Conservation (phyloP, 2,888 invertebrate genomes). For the Doris montereyensis region DNA sequence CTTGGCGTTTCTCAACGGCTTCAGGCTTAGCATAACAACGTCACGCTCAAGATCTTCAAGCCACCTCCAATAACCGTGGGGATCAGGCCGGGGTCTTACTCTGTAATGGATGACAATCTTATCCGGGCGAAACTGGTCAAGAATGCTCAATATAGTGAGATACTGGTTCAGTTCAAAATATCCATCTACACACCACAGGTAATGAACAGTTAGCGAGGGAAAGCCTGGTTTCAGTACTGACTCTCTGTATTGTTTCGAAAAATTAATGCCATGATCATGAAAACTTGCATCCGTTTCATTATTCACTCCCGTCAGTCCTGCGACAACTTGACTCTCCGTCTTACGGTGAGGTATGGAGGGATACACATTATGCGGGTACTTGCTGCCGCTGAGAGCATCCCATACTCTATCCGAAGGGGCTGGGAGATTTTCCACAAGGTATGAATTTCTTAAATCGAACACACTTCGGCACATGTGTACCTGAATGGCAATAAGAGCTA, state of each 20-base stretch:
- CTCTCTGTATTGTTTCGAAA: neutral
- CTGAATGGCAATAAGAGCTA: slow-evolving; percentile 38
- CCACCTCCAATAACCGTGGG: slow-evolving; percentile 47
- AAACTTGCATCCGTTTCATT: too few species aligned
- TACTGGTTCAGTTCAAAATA: slow-evolving; percentile 48
- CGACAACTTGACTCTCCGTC: neutral
- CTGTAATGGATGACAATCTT: slow-evolving; percentile 46
- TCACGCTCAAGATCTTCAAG: slow-evolving; percentile 47
- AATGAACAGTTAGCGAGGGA: slow-evolving; percentile 45
- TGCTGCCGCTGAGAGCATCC: slow-evolving; percentile 33
- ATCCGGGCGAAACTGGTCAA: slow-evolving; percentile 43
- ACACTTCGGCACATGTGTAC: slow-evolving; percentile 32
- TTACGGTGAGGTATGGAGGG: neutral
- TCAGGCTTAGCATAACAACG: slow-evolving; percentile 42
- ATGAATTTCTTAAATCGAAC: slow-evolving; percentile 42
- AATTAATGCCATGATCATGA: too few species aligned
- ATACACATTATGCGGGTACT: slow-evolving; percentile 11
- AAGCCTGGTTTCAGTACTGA: slow-evolving; percentile 20
- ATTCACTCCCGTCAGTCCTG: neutral
- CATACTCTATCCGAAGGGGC: slow-evolving; percentile 26
- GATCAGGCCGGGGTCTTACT: slow-evolving; percentile 39
- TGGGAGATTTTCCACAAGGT: slow-evolving; percentile 44
- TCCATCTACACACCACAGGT: slow-evolving; percentile 47
- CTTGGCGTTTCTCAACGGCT: slow-evolving; percentile 30
- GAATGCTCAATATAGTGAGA: slow-evolving; percentile 40